Conservation (phyloP, 2,113 vertebrate genomes). For the Agelaius phoeniceus region DNA sequence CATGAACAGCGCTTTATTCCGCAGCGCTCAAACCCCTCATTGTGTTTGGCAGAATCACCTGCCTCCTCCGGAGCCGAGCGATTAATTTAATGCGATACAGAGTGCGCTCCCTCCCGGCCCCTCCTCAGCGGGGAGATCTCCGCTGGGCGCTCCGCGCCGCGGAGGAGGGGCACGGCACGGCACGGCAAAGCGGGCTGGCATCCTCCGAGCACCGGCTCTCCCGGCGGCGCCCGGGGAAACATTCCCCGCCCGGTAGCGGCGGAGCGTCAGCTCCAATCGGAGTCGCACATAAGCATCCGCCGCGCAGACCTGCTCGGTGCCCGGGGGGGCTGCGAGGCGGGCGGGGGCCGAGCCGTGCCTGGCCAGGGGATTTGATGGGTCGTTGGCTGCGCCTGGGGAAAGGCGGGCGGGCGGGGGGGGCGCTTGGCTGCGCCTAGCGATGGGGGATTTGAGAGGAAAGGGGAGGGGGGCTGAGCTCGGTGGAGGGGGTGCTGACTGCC, state of each 20-base stretch:
- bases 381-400: constrained; percentile 50
- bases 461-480: not conserved
- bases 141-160: not conserved
- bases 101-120: not conserved
- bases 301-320: constrained; percentile 44
- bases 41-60: constrained; percentile 62
- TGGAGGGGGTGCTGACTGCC: not conserved
- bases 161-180: not conserved
- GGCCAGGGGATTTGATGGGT: constrained; percentile 61
- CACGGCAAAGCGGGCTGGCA: not conserved
- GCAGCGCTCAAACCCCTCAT: constrained; percentile 34
- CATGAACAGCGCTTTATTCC: constrained; percentile 43
- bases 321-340: not conserved
- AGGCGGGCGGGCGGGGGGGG: not conserved
- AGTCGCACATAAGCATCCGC: not conserved
- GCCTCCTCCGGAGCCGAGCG: constrained; percentile 49
- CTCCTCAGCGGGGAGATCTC: constrained; percentile 23
- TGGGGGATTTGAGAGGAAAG: constrained; percentile 12
- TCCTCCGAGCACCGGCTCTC: constrained; percentile 25
- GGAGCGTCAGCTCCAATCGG: not conserved
- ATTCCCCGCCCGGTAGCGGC: constrained; percentile 22
- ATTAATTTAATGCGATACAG: constrained; percentile 31
- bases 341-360: constrained; percentile 27
- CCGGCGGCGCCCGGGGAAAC: constrained; percentile 13
- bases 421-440: constrained; percentile 7